Evolutionary conservation across 30 jellyfish, hydroid and myxozoan genomes (phyloP), one percentile per base, ranked within the genome.

Genomic region (Hydractinia symbiolongicarpus): DNA sequence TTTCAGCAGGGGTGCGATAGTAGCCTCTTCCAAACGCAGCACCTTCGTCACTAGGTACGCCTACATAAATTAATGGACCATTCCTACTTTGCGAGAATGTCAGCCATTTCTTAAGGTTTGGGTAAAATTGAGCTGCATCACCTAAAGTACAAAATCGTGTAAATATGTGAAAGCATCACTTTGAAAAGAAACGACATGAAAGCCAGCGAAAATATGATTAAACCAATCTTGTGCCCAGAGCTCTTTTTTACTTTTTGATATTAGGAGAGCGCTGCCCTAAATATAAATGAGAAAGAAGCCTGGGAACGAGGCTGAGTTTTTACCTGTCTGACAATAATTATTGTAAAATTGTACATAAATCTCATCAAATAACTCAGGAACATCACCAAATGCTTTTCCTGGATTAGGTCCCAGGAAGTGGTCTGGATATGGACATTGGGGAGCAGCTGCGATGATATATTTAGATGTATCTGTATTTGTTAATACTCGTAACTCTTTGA

Each of bases 391-490:
- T 15, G 94, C 94, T 78, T 78, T 84, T 58, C 91, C 91, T 40
- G 88, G 88, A 8, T 76, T 44, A 9, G 94, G 94, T 5, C 94
- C 94, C 60, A 84, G 53, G 79, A 77, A 86, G 16, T 88, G 82
- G 5, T 79, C 87, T 5, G 87, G 87, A 56, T 21, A 85, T 4
- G 95, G 95, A 66, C 95, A 85, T 79, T 85, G 95, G 15, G 95
- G 95, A 16, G 95, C 95, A 4, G 95, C 95, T 16, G 93, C 95
- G 52, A 85, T 79, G 76, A 79, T 85, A 73, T 85, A 85, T 53
- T 58, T 79, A 5, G 80, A 14, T 20, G 53, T 52, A 54, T 61
- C 83, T n/a, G 88, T 14, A 58, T 81, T 68, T 66, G 67, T 78
- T 11, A 66, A 53, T 66, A 5, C 17, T 8, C 91, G 78, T 40